Evolutionary conservation across 2,797 vertebrate species (phyloP), one percentile per base, ranked within the genome.

Genomic region (Adrianichthys oophorus): DNA sequence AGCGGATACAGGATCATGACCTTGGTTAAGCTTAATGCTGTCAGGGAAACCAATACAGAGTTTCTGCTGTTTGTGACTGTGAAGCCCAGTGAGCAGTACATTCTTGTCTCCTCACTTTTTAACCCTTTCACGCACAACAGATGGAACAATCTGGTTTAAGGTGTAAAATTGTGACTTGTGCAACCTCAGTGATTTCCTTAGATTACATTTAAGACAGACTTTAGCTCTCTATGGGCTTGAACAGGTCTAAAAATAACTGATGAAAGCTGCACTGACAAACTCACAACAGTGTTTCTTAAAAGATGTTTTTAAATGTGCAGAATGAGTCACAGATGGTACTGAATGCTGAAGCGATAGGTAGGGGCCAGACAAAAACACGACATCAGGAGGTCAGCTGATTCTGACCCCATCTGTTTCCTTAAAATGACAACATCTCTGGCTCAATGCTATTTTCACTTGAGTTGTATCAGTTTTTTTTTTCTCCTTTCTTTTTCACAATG

Each of bases 1-100:
- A 83, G 80, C 82, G 83, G 89, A 89, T 82, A 82, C 59, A 76
- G 79, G 89, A 83, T 89, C 89, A 87, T 2, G 83, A 87, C 87
- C 87, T 84, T 66, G 56, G 52, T 88, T 86, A 87, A 54, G 78
- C 58, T 65, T 59, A 63, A 68, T 75, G 84, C 82, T 81, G 85
- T 80, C 86, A 80, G 26, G 83, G 86, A 79, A 80, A 90, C 78
- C 63, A 54, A 62, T 48, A 56, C 15, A 62, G n/a, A 70, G 72
- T 79, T 49, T 5, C 68, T 63, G 56, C 68, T 3, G 52, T 69
- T 72, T 80, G 42, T 66, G 45, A 70, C 51, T 3, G 42, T 4
- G 12, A 54, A 65, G 43, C 32, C 19, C 29, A 43, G 53, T 48
- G 42, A 54, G 58, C 12, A 12, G 8, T 37, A 13, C 32, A 37